Conservation (phyloP, 2,113 vertebrate genomes). For the Heteronetta atricapilla region DNA sequence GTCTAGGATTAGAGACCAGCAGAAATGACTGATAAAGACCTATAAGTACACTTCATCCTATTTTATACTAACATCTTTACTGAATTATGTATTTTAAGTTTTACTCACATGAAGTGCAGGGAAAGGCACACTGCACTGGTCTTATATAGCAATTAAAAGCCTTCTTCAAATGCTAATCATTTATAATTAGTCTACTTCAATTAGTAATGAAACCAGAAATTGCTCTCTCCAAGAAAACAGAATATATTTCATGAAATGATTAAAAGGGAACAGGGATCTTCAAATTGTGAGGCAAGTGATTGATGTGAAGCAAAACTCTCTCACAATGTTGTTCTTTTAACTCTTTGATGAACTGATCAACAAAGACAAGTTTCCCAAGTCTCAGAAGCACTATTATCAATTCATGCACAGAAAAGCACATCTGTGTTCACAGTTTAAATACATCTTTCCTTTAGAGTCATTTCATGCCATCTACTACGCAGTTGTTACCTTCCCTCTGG, state of each 20-base stretch:
- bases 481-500: conserved; percentile 27
- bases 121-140: conserved; percentile 40
- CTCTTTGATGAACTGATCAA: conserved; percentile 46
- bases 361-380: conserved; percentile 25
- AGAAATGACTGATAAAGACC: conserved; percentile 60
- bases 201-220: conserved; percentile 72
- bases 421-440: conserved; percentile 58
- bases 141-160: conserved; percentile 62
- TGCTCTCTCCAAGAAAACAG: conserved; percentile 69
- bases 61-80: conserved; percentile 76
- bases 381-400: conserved; percentile 30
- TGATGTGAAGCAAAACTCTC: conserved; percentile 43
- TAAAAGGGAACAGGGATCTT: conserved; percentile 64
- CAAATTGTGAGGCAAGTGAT: conserved; percentile 33
- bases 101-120: conserved; percentile 24
- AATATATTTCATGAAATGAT: conserved; percentile 57
- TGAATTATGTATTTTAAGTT: conserved; percentile 77
- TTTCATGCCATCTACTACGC: conserved; percentile 46
- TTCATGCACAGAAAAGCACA: conserved; percentile 56
- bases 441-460: not conserved
- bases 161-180: conserved; percentile 74
- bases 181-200: conserved; percentile 74
- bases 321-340: conserved; percentile 48
- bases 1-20: conserved; percentile 33
- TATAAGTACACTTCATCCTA: conserved; percentile 73